Evolutionary conservation across 2,797 vertebrate species (phyloP), one percentile per base, ranked within the genome.

Genomic region (Molossus alvarezi): DNA sequence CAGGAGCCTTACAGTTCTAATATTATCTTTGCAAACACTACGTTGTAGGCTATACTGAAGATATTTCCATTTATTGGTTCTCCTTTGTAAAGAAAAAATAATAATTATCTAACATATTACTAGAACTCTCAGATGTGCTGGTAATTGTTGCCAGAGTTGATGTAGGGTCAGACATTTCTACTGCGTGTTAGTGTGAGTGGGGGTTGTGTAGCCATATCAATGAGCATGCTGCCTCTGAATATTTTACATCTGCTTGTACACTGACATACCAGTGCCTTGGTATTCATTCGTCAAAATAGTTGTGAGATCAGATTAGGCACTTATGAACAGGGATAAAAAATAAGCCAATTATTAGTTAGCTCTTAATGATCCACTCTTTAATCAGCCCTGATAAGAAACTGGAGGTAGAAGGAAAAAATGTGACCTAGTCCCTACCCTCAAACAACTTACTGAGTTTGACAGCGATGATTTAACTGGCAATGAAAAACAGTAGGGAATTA

Each of bases 261-360:
- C 45, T 51, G 41, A 64, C 80, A n/a, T 20, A 51, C 62, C 29
- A 23, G 7, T 67, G 29, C 14, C 23, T 67, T 67, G 62, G 3
- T 37, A 23, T 55, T 17, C 5, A 8, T 69, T 37, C 55, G 48
- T 53, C 82, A 55, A 11, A 53, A 33, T 15, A 37, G 62, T 84
- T 33, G 25, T 53, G 14, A 53, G 6, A 37, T 67, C 23, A 84
- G 45, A 84, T 12, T 33, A 67, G 20, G 58, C n/a, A 27, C 45
- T 82, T 48, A 82, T 48, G 64, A 53, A 37, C 21, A 53, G 64
- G 29, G n/a, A 27, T 13, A 25, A 55, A 25, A 53, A 69, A 8
- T 73, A 73, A 94, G 57, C 88, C n/a, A 81, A 25, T 53, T 91
- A 29, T 12, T 82, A 82, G 45, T 60, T 88, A n/a, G 58, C n/a